Evolutionary conservation across 1,140 invertebrate species (phyloP).

Genomic region (Drosophila gunungcola): DNA sequence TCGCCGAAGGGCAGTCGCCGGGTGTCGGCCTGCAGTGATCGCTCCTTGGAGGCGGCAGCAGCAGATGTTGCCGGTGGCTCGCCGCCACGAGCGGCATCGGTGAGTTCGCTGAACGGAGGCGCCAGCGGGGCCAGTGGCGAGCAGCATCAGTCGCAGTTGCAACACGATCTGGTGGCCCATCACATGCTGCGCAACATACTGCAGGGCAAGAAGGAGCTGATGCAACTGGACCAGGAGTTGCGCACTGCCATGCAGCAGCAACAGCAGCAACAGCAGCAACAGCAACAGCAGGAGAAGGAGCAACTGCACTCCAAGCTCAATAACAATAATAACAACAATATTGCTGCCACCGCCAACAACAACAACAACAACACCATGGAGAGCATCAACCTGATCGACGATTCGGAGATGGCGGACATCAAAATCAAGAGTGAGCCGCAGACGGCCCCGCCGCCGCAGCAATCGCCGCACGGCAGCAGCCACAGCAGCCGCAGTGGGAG

Average conservation of each 20-base stretch:
- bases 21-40: constrained; percentile 77
- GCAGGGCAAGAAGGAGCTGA: constrained; percentile 91
- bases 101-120: constrained; percentile 70
- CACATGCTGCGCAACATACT: constrained; percentile 93
- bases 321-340: constrained; percentile 85
- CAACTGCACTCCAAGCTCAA: constrained; percentile 84
- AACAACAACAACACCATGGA: constrained; percentile 84
- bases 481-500: constrained; percentile 56
- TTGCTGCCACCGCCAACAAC: constrained; percentile 74
- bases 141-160: constrained; percentile 70
- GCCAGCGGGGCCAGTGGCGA: constrained; percentile 65
- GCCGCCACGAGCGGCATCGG: constrained; percentile 69
- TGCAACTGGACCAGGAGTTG: constrained; percentile 88
- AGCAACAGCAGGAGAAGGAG: constrained; percentile 86
- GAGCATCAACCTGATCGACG: constrained; percentile 76
- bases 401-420: constrained; percentile 72
- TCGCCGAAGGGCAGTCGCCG: constrained; percentile 61
- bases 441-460: constrained; percentile 38
- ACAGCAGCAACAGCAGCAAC: constrained; percentile 86
- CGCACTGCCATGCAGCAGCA: constrained; percentile 85
- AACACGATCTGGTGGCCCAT: constrained; percentile 89
- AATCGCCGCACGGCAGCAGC: constrained; percentile 66
- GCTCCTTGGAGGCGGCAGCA: constrained; percentile 66
- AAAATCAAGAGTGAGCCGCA: constrained; percentile 80
- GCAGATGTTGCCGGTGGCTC: constrained; percentile 57